These are phyloP conservation scores for Upupa epops DNA, from an alignment of 2,113 vertebrate genomes.

Conservation along the genomic window DNA sequence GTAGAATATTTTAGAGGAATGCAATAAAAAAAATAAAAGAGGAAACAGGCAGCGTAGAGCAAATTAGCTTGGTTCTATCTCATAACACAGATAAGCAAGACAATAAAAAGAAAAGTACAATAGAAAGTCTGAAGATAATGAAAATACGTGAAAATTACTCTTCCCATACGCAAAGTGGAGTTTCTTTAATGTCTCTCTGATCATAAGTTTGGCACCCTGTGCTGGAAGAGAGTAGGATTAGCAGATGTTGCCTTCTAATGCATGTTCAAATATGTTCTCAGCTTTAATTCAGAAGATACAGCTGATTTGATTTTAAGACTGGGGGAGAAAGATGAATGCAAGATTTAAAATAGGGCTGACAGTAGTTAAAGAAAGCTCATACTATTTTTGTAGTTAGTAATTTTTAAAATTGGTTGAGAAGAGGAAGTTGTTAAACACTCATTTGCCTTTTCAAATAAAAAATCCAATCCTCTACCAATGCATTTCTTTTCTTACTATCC, in stretches of 20 bases:
- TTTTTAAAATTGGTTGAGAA: background rate
- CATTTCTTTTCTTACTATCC: background rate
- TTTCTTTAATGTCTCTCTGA: background rate
- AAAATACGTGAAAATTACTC: background rate
- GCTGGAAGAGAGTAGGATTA: background rate
- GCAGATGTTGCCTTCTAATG: conserved; percentile 28
- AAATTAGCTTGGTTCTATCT: background rate
- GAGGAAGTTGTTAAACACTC: background rate
- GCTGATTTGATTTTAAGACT: conserved; percentile 5
- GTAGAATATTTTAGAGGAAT: background rate
- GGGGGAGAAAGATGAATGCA: background rate
- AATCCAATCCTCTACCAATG: background rate
- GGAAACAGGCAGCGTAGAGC: background rate
- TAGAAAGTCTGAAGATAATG: background rate
- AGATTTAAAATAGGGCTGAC: background rate
- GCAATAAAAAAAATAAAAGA: background rate
- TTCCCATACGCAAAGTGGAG: background rate
- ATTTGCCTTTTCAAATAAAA: background rate
- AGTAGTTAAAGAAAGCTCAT: background rate
- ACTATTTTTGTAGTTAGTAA: background rate
- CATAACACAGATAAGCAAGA: background rate
- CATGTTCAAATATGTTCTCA: conserved; percentile 8
- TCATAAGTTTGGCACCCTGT: background rate
- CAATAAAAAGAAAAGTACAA: background rate
- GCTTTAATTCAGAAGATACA: background rate